These are phyloP conservation scores for Patagioenas fasciata DNA, from an alignment of 2,113 vertebrate species.

Conservation along the genomic window DNA sequence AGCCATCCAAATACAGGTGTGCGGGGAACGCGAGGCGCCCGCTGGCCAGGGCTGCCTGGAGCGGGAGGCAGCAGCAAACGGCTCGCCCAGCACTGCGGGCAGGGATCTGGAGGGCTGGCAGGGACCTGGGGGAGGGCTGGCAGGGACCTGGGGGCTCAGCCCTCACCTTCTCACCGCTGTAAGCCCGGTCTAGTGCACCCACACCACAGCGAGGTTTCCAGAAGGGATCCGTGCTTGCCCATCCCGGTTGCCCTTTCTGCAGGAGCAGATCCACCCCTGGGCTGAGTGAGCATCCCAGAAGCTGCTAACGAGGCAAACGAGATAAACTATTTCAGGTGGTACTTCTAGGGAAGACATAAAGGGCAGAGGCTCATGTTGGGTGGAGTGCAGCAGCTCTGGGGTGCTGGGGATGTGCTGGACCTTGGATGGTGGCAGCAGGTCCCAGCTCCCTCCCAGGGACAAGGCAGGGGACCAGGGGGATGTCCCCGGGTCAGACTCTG, in stretches of 20 bases:
- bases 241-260: rapidly evolving
- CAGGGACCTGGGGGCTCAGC: rapidly evolving
- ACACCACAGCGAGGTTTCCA: background rate
- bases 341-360: background rate
- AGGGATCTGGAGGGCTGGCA: rapidly evolving
- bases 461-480: background rate
- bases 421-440: background rate
- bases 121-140: rapidly evolving
- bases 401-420: rapidly evolving
- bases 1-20: background rate
- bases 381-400: background rate
- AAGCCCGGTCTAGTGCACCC: background rate
- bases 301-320: background rate
- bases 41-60: too few species aligned
- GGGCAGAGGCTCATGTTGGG: rapidly evolving
- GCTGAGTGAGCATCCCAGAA: rapidly evolving
- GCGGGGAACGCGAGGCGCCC: background rate
- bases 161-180: rapidly evolving
- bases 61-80: background rate
- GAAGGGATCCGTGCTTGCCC: background rate
- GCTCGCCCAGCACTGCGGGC: too few species aligned
- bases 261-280: rapidly evolving
- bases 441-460: background rate
- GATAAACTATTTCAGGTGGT: background rate
- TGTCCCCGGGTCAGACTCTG: rapidly evolving